phyloP scores from a whole-genome alignment of 1,140 invertebrate species.

The Cydia strobilella region DNA sequence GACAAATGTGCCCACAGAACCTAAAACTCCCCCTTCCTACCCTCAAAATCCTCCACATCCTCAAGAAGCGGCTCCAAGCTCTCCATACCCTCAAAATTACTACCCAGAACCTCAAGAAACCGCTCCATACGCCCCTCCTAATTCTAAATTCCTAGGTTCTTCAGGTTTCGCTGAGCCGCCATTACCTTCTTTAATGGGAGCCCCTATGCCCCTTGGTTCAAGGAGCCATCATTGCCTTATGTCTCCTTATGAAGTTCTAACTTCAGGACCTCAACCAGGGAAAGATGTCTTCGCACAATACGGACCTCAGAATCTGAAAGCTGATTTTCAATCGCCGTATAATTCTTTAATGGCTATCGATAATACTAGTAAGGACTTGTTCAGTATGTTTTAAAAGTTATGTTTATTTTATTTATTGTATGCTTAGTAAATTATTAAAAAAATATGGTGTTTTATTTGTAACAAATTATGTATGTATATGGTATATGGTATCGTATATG shows the following conservation, averaged over 20 bases:
- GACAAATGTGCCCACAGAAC: not conserved
- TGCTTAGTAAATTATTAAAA: not conserved
- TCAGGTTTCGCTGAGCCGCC: not conserved
- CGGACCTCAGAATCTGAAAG: conserved; percentile 4
- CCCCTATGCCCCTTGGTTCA: not conserved
- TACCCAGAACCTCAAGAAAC: not conserved
- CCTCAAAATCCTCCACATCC: conserved; percentile 6
- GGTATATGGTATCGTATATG: too few species aligned
- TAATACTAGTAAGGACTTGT: conserved; percentile 13
- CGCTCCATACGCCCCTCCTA: not conserved
- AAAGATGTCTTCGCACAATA: conserved; percentile 6
- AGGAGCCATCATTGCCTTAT: not conserved
- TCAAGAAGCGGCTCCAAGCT: not conserved
- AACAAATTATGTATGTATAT: too few species aligned
- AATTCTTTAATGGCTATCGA: not conserved
- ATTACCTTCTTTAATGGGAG: not conserved
- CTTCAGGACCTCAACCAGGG: not conserved
- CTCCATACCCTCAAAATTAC: not conserved
- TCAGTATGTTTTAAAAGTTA: conserved; percentile 7
- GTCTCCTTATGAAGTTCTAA: not conserved
- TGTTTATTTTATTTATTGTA: conserved; percentile 6
- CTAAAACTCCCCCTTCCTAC: not conserved
- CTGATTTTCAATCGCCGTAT: conserved; percentile 12
- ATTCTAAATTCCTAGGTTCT: conserved; percentile 11
- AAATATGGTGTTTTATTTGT: not conserved